phyloP scores from a whole-genome alignment of 1,140 invertebrate species.

The Pseudoatta argentina region DNA sequence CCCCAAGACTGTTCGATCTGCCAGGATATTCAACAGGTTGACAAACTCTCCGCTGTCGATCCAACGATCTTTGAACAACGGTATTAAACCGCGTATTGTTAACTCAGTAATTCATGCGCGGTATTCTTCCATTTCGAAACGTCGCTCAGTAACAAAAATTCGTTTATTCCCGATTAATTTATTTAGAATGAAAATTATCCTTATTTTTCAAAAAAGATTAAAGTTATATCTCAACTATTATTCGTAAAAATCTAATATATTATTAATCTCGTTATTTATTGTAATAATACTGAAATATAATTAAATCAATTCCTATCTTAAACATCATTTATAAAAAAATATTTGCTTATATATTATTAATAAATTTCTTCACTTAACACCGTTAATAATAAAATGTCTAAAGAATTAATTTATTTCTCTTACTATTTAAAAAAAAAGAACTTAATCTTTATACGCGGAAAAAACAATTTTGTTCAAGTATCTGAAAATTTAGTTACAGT shows the following conservation, averaged over 20 bases:
- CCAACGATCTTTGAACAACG: slow-evolving; percentile 89
- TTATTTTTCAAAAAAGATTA: background rate
- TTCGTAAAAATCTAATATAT: background rate
- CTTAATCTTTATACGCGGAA: background rate
- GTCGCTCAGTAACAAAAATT: background rate
- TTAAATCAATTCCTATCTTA: background rate
- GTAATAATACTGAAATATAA: background rate
- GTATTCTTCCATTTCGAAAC: background rate
- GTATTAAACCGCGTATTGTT: slow-evolving; percentile 75
- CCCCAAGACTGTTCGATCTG: slow-evolving; percentile 93
- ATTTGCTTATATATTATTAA: background rate
- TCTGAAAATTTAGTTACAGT: no score
- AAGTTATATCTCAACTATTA: no score
- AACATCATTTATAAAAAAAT: background rate
- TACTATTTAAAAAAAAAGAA: background rate
- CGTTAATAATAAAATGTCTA: background rate
- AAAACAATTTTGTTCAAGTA: no score
- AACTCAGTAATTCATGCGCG: background rate
- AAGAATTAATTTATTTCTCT: background rate
- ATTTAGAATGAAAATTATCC: background rate
- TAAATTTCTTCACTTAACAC: background rate
- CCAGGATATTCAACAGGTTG: slow-evolving; percentile 87
- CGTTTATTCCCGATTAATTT: background rate
- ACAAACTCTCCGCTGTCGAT: slow-evolving; percentile 89
- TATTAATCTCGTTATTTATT: background rate